Evolutionary conservation across 2,797 vertebrate genomes (phyloP).

Genomic region (Mallotus villosus): DNA sequence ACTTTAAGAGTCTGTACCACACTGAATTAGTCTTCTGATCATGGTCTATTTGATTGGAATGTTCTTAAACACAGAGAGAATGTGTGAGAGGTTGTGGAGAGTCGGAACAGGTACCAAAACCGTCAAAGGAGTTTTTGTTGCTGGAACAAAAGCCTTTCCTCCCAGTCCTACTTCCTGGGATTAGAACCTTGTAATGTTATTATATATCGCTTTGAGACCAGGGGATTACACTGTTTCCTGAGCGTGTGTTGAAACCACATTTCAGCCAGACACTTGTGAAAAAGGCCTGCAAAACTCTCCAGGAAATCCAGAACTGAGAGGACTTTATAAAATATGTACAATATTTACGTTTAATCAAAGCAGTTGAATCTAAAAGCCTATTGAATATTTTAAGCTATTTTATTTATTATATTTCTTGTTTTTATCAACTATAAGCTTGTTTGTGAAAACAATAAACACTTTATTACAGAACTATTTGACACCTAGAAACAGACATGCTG

Average conservation of each 20-base stretch:
- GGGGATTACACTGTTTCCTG: constrained; percentile 25
- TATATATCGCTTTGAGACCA: constrained; percentile 24
- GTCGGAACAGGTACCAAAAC: background rate
- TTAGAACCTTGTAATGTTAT: background rate
- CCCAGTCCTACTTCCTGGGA: constrained; percentile 13
- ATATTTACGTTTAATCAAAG: too few relatives aligned
- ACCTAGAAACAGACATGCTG: background rate
- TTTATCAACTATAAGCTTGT: background rate
- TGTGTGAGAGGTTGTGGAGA: background rate
- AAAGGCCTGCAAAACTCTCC: constrained; percentile 7
- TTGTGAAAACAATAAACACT: background rate
- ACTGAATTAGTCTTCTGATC: too few relatives aligned
- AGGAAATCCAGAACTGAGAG: background rate
- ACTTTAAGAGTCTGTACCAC: background rate
- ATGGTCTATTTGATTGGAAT: too few relatives aligned
- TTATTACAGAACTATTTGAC: background rate
- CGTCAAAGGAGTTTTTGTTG: background rate
- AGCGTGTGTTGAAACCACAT: constrained; percentile 30
- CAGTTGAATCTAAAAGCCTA: background rate
- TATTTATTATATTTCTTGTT: background rate
- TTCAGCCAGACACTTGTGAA: constrained; percentile 19
- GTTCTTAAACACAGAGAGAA: background rate
- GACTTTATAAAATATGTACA: background rate
- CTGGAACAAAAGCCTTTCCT: constrained; percentile 27
- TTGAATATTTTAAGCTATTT: background rate